Conservation (phyloP, 2,888 invertebrate genomes). For the Reticulitermes lucifugus region DNA sequence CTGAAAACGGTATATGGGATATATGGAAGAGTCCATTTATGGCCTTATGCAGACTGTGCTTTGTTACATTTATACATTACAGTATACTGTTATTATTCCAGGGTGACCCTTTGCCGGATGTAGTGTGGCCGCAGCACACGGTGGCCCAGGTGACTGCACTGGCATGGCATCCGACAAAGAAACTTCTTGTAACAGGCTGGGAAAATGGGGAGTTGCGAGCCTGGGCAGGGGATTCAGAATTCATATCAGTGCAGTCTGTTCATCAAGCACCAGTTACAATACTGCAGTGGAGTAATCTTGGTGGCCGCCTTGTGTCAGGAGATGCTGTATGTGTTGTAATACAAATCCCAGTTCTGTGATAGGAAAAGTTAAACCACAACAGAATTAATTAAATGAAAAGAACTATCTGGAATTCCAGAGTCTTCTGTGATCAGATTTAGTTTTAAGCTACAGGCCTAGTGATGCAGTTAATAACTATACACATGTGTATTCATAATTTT, state of each 20-base stretch:
- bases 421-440: no score
- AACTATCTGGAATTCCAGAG: no score
- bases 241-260: conserved; percentile 71
- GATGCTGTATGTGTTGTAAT: conserved; percentile 72
- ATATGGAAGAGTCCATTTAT: no score
- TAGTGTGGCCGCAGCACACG: conserved; percentile 80
- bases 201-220: conserved; percentile 91
- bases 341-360: background rate
- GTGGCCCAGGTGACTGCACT: conserved; percentile 85
- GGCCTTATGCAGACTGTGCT: no score
- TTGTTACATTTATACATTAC: no score
- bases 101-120: conserved; percentile 81
- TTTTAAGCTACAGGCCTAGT: no score
- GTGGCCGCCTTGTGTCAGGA: conserved; percentile 86
- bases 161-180: conserved; percentile 90
- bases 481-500: no score
- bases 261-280: conserved; percentile 69
- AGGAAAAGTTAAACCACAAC: no score
- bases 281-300: conserved; percentile 79
- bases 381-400: no score
- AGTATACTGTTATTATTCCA: background rate
- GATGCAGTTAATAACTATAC: no score
- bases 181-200: conserved; percentile 88
- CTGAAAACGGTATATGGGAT: no score
- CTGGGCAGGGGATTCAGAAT: conserved; percentile 78